Evolutionary conservation across 2,797 vertebrate species (phyloP).

Genomic region (Cyprinodon diabolis): DNA sequence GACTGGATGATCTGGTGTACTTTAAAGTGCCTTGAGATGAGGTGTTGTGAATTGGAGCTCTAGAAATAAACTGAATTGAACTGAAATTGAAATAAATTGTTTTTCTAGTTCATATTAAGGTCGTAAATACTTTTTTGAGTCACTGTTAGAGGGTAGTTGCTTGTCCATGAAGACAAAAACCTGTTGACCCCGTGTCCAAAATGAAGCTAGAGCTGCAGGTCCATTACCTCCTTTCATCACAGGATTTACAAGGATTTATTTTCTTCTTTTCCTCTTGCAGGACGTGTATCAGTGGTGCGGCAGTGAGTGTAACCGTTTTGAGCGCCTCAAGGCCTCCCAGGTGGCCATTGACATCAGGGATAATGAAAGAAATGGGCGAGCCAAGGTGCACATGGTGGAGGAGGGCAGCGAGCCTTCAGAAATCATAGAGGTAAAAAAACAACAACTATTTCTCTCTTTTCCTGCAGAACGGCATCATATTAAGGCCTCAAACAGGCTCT

Average conservation of each 20-base stretch:
- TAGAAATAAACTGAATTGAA: too few species aligned
- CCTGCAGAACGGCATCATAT: not conserved
- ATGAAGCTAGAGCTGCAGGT: not conserved
- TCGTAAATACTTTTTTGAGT: not conserved
- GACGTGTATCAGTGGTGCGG: constrained; percentile 88
- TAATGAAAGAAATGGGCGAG: constrained; percentile 85
- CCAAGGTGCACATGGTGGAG: constrained; percentile 79
- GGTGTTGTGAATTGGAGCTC: too few species aligned
- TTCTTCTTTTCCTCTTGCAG: constrained; percentile 58
- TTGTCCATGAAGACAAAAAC: too few species aligned
- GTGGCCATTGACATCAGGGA: constrained; percentile 86
- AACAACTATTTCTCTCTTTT: constrained; percentile 1
- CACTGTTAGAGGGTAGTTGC: not conserved
- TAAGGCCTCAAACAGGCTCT: constrained; percentile 3
- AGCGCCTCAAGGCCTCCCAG: constrained; percentile 85
- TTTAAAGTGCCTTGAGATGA: too few species aligned
- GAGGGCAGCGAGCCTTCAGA: constrained; percentile 84
- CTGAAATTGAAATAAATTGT: too few species aligned
- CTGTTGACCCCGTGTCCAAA: not conserved
- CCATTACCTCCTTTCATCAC: not conserved
- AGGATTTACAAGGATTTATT: too few species aligned
- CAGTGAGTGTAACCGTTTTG: constrained; percentile 84
- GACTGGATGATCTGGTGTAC: too few species aligned
- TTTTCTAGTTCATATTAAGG: too few species aligned
- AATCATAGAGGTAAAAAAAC: constrained; percentile 79